phyloP scores from a whole-genome alignment of 2,113 vertebrate genomes.

The Aegypius monachus region DNA sequence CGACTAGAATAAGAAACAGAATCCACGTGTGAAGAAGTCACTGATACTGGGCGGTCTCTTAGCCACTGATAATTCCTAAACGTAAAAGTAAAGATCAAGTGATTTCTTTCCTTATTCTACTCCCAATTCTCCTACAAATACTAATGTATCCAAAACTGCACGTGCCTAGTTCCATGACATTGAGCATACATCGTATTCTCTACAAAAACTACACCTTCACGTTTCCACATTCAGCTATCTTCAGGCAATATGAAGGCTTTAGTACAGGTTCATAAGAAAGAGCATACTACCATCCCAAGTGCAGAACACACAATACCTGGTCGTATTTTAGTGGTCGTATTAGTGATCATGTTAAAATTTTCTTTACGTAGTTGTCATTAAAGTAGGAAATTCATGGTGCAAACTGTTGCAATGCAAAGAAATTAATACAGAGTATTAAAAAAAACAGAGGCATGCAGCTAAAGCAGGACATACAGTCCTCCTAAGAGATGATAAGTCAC shows the following conservation, averaged over 20 bases:
- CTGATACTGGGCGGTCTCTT: neutral
- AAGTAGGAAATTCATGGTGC: neutral
- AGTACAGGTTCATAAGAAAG: neutral
- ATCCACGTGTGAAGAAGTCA: slow-evolving; percentile 2
- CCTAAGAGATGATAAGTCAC: neutral
- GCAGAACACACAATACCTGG: neutral
- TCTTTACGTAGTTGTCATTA: neutral
- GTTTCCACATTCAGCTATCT: neutral
- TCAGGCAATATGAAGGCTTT: neutral
- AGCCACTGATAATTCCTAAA: slow-evolving; percentile 25
- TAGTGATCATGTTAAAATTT: neutral
- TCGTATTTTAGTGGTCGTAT: neutral
- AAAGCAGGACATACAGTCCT: neutral
- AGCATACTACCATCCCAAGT: neutral
- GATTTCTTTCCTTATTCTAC: neutral
- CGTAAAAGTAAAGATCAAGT: slow-evolving; percentile 7
- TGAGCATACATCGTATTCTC: neutral
- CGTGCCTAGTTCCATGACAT: neutral
- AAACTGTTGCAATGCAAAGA: neutral
- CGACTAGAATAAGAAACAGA: slow-evolving; percentile 30
- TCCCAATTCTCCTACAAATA: neutral
- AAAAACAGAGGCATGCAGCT: neutral
- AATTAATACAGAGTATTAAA: neutral
- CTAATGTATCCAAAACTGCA: neutral
- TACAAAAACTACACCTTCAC: neutral